These are phyloP conservation scores for Virgularia gustaviana DNA, from an alignment of 92 coral and sea anemone species.

Conservation along the genomic window DNA sequence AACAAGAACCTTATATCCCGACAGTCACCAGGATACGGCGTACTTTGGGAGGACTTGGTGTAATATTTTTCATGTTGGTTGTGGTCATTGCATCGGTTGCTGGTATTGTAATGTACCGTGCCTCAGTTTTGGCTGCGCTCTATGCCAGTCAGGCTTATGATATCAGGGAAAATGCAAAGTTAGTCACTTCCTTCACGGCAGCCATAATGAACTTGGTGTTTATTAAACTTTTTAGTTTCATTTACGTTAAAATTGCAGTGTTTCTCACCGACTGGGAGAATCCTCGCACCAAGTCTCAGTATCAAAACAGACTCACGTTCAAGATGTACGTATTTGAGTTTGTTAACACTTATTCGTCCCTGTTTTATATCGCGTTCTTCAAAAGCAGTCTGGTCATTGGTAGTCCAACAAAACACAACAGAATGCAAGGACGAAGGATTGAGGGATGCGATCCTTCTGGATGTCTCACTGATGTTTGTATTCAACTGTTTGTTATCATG, in stretches of 20 bases:
- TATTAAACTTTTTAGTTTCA: constrained; percentile 35
- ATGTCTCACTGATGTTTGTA: constrained; percentile 50
- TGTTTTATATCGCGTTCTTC: constrained; percentile 61
- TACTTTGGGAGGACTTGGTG: constrained; percentile 34
- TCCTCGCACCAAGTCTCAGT: constrained; percentile 51
- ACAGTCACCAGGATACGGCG: constrained; percentile 30
- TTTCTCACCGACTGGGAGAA: constrained; percentile 57
- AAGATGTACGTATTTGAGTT: constrained; percentile 62
- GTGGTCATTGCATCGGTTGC: constrained; percentile 47
- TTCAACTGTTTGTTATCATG: constrained; percentile 51
- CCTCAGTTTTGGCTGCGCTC: constrained; percentile 39
- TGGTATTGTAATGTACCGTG: constrained; percentile 51
- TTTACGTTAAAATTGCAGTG: constrained; percentile 45
- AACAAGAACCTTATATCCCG: constrained; percentile 52
- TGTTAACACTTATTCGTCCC: constrained; percentile 55
- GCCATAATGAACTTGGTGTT: constrained; percentile 46
- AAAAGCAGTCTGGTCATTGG: constrained; percentile 47
- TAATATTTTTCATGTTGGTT: constrained; percentile 36
- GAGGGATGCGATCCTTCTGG: constrained; percentile 68
- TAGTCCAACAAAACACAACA: constrained; percentile 40
- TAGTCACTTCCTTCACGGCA: constrained; percentile 44
- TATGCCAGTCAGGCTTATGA: constrained; percentile 8
- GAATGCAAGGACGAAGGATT: constrained; percentile 22
- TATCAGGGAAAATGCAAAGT: constrained; percentile 35
- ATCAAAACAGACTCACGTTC: constrained; percentile 53